Conservation (phyloP, 2,113 vertebrate species). For the Burhinus bistriatus region DNA sequence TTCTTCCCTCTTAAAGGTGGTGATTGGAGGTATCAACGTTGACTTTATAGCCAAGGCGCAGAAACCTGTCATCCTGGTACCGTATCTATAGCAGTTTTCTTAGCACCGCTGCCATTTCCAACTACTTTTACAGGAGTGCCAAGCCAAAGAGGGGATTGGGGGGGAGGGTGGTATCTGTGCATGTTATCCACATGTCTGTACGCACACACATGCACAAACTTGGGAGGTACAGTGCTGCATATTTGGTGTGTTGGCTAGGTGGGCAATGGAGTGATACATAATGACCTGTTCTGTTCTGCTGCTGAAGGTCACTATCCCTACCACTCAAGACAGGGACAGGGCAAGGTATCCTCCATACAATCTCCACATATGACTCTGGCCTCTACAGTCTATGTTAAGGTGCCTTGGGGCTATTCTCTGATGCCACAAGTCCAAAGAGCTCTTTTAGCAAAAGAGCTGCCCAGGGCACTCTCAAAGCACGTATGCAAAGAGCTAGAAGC, state of each 20-base stretch:
- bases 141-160: neutral
- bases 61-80: constrained; percentile 75
- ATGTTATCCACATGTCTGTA: neutral
- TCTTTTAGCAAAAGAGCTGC: neutral
- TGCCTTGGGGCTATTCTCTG: neutral
- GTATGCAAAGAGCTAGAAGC: neutral
- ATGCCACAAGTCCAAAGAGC: neutral
- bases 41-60: constrained; percentile 87
- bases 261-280: neutral
- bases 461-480: neutral
- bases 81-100: neutral
- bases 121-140: neutral
- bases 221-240: neutral
- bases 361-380: neutral
- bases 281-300: neutral
- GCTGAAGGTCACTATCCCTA: neutral
- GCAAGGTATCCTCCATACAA: neutral
- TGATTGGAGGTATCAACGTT: constrained; percentile 87
- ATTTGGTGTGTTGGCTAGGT: neutral
- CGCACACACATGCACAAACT: neutral
- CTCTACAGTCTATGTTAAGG: neutral
- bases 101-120: neutral
- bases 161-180: neutral
- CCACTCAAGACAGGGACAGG: neutral
- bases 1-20: constrained; percentile 76